These are phyloP conservation scores for Gymnocephalus cernua DNA, from an alignment of 2,113 vertebrate genomes.

Conservation along the genomic window DNA sequence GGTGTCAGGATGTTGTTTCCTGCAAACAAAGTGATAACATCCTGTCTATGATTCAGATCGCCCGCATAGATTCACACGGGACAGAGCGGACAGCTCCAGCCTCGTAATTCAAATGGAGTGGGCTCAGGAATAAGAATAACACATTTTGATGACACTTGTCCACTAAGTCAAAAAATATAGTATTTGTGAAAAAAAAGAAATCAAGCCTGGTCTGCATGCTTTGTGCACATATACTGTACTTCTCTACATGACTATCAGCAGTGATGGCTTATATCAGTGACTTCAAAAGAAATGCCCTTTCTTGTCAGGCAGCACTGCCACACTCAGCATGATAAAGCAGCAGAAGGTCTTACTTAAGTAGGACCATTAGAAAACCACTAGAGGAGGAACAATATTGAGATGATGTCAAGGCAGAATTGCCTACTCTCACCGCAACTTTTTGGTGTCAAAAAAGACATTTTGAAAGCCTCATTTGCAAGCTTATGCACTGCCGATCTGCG, in stretches of 20 bases:
- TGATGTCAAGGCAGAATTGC: conserved; percentile 55
- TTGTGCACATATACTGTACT: not conserved
- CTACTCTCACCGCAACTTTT: conserved; percentile 48
- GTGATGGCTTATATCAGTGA: conserved; percentile 23
- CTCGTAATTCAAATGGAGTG: conserved; percentile 23
- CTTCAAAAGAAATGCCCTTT: conserved; percentile 51
- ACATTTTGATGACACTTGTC: conserved; percentile 10
- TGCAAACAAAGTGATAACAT: conserved; percentile 68
- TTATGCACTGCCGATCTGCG: conserved; percentile 69
- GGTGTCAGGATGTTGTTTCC: conserved; percentile 68
- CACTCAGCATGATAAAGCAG: conserved; percentile 45
- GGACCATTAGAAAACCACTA: conserved; percentile 60
- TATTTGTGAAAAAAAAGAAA: conserved; percentile 8
- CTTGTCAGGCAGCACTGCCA: conserved; percentile 44
- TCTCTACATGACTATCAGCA: conserved; percentile 3
- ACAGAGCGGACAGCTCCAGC: conserved; percentile 20
- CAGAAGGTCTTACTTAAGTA: conserved; percentile 55
- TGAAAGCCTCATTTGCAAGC: conserved; percentile 72
- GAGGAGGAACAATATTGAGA: conserved; percentile 59
- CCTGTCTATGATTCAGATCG: conserved; percentile 58
- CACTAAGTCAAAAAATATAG: conserved; percentile 27
- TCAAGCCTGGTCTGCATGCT: not conserved
- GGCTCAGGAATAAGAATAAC: conserved; percentile 14
- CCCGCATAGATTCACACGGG: conserved; percentile 30
- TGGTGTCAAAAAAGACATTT: conserved; percentile 27